phyloP scores from a whole-genome alignment of 2,888 invertebrate species.

The Acanthosepion lycidas region DNA sequence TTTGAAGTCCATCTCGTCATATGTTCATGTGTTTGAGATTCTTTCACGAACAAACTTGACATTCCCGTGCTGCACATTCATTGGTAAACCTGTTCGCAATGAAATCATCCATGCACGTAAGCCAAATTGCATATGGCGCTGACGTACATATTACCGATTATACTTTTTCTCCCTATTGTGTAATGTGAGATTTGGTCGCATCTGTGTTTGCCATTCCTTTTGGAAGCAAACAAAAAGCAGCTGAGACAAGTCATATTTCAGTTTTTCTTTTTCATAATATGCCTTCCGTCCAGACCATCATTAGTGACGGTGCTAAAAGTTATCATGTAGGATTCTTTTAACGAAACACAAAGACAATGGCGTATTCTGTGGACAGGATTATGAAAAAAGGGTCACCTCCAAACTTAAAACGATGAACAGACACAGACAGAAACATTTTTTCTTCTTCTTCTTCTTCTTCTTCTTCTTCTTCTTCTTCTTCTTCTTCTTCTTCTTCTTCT shows the following conservation, averaged over 20 bases:
- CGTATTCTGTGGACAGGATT: neutral
- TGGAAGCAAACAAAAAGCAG: neutral
- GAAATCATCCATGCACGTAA: conserved; percentile 33
- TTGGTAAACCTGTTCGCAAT: neutral
- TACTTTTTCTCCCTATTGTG: neutral
- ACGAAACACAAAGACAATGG: neutral
- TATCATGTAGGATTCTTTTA: neutral
- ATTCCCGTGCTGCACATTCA: neutral
- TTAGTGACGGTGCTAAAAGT: no score
- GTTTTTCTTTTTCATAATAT: neutral
- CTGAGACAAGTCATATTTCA: conserved; percentile 33
- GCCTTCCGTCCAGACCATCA: neutral
- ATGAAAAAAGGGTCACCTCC: neutral
- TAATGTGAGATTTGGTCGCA: neutral
- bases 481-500: no score
- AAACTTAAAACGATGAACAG: neutral
- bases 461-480: neutral
- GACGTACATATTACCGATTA: neutral
- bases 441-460: neutral
- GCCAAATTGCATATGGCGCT: conserved; percentile 4
- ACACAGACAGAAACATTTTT: neutral
- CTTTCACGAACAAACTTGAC: neutral
- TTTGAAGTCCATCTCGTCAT: neutral
- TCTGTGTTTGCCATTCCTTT: neutral
- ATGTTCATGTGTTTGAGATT: neutral